A percentile compares a stretch with the other conserved stretches of the same genome.
phyloP scores from a whole-genome alignment of 2,113 vertebrate genomes.

The Carettochelys insculpta region DNA sequence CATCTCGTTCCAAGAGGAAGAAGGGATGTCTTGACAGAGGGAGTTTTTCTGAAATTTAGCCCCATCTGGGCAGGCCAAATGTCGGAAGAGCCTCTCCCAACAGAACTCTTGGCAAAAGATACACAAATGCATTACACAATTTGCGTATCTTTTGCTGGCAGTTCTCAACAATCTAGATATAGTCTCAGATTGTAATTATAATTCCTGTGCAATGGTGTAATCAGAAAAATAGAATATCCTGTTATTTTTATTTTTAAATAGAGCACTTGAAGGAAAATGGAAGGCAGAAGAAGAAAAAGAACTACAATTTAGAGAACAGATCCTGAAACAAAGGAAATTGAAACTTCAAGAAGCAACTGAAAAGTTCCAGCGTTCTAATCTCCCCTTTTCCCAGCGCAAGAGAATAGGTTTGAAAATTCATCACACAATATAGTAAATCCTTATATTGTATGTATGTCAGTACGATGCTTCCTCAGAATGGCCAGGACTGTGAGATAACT shows the following conservation, averaged over 20 bases:
- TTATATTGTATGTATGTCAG: neutral
- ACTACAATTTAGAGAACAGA: slow-evolving; percentile 80
- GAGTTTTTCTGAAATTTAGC: no score
- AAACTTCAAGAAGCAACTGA: slow-evolving; percentile 89
- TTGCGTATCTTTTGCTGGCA: no score
- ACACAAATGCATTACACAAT: no score
- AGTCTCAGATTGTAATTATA: neutral
- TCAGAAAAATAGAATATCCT: slow-evolving; percentile 2
- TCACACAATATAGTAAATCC: neutral
- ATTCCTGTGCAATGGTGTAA: neutral
- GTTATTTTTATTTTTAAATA: slow-evolving; percentile 63
- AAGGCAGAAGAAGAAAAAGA: slow-evolving; percentile 85
- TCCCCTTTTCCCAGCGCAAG: slow-evolving; percentile 79
- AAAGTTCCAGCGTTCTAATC: slow-evolving; percentile 85
- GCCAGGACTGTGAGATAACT: neutral
- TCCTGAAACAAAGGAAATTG: slow-evolving; percentile 87
- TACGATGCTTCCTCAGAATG: neutral
- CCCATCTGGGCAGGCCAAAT: no score
- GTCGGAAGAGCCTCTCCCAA: no score
- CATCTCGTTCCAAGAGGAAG: no score
- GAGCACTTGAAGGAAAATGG: slow-evolving; percentile 86
- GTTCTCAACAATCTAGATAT: no score
- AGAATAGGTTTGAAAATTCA: slow-evolving; percentile 76
- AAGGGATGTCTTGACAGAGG: no score
- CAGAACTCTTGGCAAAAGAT: no score